Conservation (phyloP, 1,140 invertebrate species). For the Drosophila melanogaster region DNA sequence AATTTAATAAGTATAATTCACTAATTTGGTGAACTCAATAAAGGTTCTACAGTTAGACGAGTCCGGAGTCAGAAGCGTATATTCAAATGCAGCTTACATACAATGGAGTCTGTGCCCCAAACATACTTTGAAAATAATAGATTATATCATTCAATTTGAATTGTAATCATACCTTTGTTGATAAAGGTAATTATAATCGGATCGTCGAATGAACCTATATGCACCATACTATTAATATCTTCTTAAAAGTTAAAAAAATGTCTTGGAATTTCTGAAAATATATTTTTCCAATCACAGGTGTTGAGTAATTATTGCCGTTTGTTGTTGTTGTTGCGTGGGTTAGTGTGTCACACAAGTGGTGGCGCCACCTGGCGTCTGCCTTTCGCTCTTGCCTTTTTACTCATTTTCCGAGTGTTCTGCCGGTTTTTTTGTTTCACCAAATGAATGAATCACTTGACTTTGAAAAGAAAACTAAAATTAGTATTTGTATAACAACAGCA, state of each 20-base stretch:
- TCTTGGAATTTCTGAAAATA: not conserved
- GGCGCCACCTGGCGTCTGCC: constrained; percentile 28
- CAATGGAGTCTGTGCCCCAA: too few relatives aligned
- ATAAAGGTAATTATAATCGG: too few relatives aligned
- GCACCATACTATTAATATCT: not conserved
- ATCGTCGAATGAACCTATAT: too few relatives aligned
- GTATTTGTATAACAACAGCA: constrained; percentile 44
- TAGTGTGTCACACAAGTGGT: constrained; percentile 7
- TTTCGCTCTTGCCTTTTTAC: constrained; percentile 20
- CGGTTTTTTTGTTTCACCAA: constrained; percentile 23
- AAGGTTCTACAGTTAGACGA: too few relatives aligned
- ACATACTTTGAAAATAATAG: too few relatives aligned
- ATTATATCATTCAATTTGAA: too few relatives aligned
- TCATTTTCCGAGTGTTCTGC: constrained; percentile 17
- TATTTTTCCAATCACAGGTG: constrained; percentile 27
- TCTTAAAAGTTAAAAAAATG: too few relatives aligned
- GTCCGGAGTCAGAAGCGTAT: too few relatives aligned
- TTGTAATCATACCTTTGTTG: too few relatives aligned
- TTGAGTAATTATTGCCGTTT: constrained; percentile 73
- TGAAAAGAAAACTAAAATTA: constrained; percentile 82
- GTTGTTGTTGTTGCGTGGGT: constrained; percentile 53
- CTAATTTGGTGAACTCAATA: too few relatives aligned
- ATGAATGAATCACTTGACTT: constrained; percentile 76
- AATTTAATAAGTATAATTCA: too few relatives aligned
- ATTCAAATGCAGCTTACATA: too few relatives aligned